A percentile compares a stretch with the other conserved stretches of the same genome.
These are phyloP conservation scores for Callospermophilus lateralis DNA, from an alignment of 2,113 vertebrate species.

Conservation along the genomic window DNA sequence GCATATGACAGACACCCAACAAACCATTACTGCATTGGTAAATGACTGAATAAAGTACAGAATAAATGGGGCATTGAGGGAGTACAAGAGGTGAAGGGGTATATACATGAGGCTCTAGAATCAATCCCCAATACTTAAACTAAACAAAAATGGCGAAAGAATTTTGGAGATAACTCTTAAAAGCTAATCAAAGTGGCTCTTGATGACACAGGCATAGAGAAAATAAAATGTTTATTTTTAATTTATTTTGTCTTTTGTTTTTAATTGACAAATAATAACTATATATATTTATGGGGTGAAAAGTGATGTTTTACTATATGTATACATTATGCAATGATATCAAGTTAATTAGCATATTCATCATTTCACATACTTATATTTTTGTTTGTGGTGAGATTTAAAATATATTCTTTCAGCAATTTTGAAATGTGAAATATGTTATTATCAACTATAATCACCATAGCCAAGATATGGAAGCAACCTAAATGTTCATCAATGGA, in stretches of 20 bases:
- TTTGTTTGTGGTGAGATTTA: not conserved
- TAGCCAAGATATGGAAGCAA: not conserved
- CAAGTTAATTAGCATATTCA: not conserved
- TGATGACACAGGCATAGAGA: not conserved
- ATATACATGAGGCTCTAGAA: not conserved
- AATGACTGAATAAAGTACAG: not conserved
- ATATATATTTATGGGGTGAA: not conserved
- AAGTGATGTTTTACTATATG: not conserved
- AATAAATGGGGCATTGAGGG: not conserved
- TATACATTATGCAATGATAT: not conserved
- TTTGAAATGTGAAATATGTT: not conserved
- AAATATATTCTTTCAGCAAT: not conserved
- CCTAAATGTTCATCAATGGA: not conserved
- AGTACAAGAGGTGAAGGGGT: not conserved
- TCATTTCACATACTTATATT: not conserved
- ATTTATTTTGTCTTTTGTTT: not conserved
- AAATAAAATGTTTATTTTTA: constrained; percentile 47
- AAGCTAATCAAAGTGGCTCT: not conserved
- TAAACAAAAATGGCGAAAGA: not conserved
- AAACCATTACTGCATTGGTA: not conserved
- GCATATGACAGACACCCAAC: no score
- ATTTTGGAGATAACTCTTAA: not conserved
- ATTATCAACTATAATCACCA: not conserved
- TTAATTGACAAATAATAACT: not conserved
- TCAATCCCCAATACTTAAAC: not conserved